phyloP scores from a whole-genome alignment of 2,797 vertebrate genomes.

The Peromyscus aztecus region DNA sequence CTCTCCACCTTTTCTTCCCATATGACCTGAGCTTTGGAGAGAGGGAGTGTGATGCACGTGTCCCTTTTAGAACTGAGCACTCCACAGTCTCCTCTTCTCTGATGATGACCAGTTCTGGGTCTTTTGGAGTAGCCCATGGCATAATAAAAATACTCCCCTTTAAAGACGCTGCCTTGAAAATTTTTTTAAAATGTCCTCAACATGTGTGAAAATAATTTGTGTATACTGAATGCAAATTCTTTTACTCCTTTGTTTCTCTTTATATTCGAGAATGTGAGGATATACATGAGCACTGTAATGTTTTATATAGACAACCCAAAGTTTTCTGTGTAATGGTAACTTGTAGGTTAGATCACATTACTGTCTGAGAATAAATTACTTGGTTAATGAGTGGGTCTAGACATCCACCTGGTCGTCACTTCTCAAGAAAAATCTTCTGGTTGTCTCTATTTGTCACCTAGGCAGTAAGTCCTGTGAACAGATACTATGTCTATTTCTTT shows the following conservation, averaged over 20 bases:
- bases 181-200: conserved; percentile 33
- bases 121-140: neutral
- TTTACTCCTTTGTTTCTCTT: conserved; percentile 45
- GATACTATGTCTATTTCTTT: conserved; percentile 56
- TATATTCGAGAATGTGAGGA: conserved; percentile 51
- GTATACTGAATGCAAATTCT: conserved; percentile 47
- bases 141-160: conserved; percentile 23
- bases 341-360: conserved; percentile 56
- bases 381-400: conserved; percentile 33
- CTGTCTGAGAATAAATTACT: conserved; percentile 57
- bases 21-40: neutral
- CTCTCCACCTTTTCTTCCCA: neutral
- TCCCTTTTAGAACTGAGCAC: neutral
- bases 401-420: conserved; percentile 34
- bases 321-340: conserved; percentile 60
- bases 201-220: conserved; percentile 55
- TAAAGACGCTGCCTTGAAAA: conserved; percentile 50
- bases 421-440: neutral
- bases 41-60: rapidly evolving
- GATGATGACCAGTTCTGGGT: neutral
- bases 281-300: conserved; percentile 3
- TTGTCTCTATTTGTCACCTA: conserved; percentile 40
- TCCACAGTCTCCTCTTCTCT: neutral
- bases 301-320: conserved; percentile 61
- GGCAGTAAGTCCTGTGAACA: conserved; percentile 51